Percentiles rank a stretch among this genome's conserved stretches.
Evolutionary conservation across 2,888 invertebrate genomes (phyloP).

Genomic region (Eremobia ochroleuca): DNA sequence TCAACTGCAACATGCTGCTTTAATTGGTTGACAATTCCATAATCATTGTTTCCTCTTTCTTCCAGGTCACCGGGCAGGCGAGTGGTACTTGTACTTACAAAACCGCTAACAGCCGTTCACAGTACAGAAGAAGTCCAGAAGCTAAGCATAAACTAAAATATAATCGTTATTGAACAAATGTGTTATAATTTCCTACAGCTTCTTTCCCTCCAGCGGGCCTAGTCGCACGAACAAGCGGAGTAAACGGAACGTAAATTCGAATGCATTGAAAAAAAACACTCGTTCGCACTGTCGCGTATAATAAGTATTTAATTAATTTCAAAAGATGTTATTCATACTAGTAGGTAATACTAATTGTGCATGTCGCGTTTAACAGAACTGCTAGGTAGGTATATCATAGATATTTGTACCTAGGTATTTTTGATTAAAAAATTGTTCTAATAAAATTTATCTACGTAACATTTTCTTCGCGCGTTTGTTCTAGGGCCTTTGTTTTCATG

Average conservation of each 20-base stretch:
- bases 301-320: background rate
- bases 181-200: slow-evolving; percentile 20
- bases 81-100: slow-evolving; percentile 44
- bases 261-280: too few relatives aligned
- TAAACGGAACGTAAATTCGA: too few relatives aligned
- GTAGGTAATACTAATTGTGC: background rate
- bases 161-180: slow-evolving; percentile 2
- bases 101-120: slow-evolving; percentile 14
- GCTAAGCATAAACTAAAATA: background rate
- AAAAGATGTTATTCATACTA: too few relatives aligned
- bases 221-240: too few relatives aligned
- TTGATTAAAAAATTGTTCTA: too few relatives aligned
- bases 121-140: background rate
- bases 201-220: background rate
- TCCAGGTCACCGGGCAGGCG: slow-evolving; percentile 31
- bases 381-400: too few relatives aligned
- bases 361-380: too few relatives aligned
- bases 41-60: background rate
- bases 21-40: background rate
- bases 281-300: background rate
- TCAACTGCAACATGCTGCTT: background rate
- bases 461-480: too few relatives aligned
- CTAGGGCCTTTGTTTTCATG: too few relatives aligned
- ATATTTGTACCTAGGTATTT: too few relatives aligned
- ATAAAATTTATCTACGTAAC: too few relatives aligned